Percentiles rank a stretch among this genome's conserved stretches.
Conservation (phyloP, 2,888 invertebrate species). For the Pimpla rufipes region DNA sequence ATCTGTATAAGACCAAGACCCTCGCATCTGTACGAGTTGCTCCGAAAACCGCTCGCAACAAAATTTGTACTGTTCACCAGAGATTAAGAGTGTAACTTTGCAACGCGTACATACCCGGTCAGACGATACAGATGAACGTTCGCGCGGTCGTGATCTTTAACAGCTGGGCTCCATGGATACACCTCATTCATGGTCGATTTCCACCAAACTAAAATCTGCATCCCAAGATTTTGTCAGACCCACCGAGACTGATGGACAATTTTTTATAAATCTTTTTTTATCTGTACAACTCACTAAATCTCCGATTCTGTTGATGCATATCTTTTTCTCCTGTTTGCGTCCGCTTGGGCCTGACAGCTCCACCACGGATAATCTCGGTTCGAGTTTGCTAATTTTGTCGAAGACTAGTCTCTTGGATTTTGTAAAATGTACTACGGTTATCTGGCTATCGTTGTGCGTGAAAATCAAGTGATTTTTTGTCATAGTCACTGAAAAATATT, state of each 20-base stretch:
- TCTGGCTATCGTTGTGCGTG: slow-evolving; percentile 90
- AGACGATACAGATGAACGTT: slow-evolving; percentile 94
- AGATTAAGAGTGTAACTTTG: slow-evolving; percentile 44
- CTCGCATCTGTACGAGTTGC: background rate
- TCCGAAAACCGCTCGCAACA: slow-evolving; percentile 35
- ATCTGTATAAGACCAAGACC: background rate
- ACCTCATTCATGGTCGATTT: slow-evolving; percentile 94
- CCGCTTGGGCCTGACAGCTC: slow-evolving; percentile 87
- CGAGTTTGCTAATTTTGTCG: slow-evolving; percentile 89
- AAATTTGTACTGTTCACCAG: slow-evolving; percentile 43
- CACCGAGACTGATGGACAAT: background rate
- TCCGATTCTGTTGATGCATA: slow-evolving; percentile 86
- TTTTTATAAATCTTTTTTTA: background rate
- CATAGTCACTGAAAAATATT: slow-evolving; percentile 87
- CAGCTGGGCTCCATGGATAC: slow-evolving; percentile 96
- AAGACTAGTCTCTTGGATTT: slow-evolving; percentile 87
- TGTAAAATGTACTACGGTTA: slow-evolving; percentile 90
- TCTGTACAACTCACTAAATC: slow-evolving; percentile 85
- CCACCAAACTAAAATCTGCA: slow-evolving; percentile 91
- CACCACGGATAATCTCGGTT: slow-evolving; percentile 89
- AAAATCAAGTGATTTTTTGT: slow-evolving; percentile 90
- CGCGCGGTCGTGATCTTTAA: slow-evolving; percentile 94
- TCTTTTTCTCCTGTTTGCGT: slow-evolving; percentile 86
- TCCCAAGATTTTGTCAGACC: slow-evolving; percentile 6
- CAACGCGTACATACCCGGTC: slow-evolving; percentile 87